Evolutionary conservation across 2,113 vertebrate genomes (phyloP).

Genomic region (Otis tarda): DNA sequence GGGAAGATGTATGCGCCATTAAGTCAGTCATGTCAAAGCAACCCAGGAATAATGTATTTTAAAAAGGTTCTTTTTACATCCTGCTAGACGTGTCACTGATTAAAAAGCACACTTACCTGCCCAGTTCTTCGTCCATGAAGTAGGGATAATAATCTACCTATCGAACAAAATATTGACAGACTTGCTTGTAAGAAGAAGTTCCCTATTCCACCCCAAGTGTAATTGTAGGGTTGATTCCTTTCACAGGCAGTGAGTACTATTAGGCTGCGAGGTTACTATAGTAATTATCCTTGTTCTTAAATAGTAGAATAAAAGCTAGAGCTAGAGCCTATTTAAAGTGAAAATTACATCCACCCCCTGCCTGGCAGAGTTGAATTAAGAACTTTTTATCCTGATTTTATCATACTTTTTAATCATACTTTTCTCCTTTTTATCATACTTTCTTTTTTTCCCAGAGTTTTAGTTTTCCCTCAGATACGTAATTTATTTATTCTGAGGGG

Average conservation of each 20-base stretch:
- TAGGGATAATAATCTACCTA: neutral
- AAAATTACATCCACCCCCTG: constrained; percentile 62
- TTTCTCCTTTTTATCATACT: neutral
- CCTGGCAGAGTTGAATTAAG: constrained; percentile 53
- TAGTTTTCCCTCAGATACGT: neutral
- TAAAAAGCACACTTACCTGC: neutral
- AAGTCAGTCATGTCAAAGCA: neutral
- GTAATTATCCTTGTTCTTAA: constrained; percentile 63
- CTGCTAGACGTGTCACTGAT: neutral
- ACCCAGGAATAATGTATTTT: neutral
- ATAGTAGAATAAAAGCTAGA: constrained; percentile 62
- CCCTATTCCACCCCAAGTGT: neutral
- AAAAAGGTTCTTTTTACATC: neutral
- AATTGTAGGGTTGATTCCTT: neutral
- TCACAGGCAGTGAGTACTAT: neutral
- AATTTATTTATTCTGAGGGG: neutral
- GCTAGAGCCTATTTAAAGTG: constrained; percentile 51
- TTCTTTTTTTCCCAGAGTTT: neutral
- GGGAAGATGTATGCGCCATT: neutral
- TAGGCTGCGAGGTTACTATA: constrained; percentile 3
- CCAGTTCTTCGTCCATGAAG: neutral
- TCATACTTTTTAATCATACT: neutral
- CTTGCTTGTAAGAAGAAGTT: neutral
- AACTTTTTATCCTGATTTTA: constrained; percentile 16
- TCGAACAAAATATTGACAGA: neutral